Conservation (phyloP, 2,113 vertebrate genomes). For the Polypterus bichir region DNA sequence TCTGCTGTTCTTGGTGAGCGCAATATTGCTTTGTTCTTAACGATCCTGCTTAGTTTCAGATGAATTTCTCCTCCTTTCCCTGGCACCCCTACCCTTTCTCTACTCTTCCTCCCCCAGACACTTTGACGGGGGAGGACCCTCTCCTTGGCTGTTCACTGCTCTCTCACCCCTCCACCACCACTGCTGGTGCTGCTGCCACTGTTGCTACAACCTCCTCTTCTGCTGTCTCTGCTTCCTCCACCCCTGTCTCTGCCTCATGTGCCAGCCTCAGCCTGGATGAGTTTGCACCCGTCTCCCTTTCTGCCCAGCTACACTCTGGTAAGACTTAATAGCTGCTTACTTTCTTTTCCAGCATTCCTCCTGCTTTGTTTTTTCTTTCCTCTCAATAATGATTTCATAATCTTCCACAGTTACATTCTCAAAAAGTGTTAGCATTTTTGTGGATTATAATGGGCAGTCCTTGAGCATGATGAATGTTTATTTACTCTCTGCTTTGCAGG, state of each 20-base stretch:
- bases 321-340: constrained; percentile 23
- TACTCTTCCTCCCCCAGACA: constrained; percentile 41
- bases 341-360: constrained; percentile 14
- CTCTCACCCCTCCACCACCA: constrained; percentile 53
- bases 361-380: constrained; percentile 8
- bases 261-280: constrained; percentile 45
- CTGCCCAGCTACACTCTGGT: constrained; percentile 58
- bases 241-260: background rate
- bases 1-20: too few species aligned
- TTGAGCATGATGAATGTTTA: background rate
- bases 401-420: too few species aligned
- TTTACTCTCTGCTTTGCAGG: background rate
- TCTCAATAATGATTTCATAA: background rate
- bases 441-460: background rate
- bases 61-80: background rate
- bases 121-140: constrained; percentile 60
- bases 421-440: background rate
- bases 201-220: background rate
- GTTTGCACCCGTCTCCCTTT: constrained; percentile 53
- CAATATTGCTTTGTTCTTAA: too few species aligned
- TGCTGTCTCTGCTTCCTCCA: background rate
- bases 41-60: too few species aligned
- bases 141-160: constrained; percentile 63
- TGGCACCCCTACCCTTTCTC: constrained; percentile 2
- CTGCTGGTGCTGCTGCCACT: background rate